Evolutionary conservation across 2,113 vertebrate genomes (phyloP).

Genomic region (Oncorhynchus kisutch): DNA sequence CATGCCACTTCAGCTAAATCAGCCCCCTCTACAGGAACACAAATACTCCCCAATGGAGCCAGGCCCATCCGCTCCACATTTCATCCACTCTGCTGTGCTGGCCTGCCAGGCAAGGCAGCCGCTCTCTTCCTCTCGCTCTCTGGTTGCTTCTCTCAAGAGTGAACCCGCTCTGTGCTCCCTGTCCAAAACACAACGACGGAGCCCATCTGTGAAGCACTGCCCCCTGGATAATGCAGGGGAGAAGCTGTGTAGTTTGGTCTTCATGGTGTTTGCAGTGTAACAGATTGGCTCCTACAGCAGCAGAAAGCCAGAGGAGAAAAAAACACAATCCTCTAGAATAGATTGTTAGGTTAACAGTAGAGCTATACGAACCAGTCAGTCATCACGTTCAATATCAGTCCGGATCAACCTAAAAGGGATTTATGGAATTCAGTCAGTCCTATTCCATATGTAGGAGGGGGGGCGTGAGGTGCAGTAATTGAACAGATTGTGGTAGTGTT

Average conservation of each 20-base stretch:
- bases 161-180: background rate
- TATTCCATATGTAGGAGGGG: too few species aligned
- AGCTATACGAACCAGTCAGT: background rate
- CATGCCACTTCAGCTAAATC: slow-evolving; percentile 34
- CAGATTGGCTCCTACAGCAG: background rate
- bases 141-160: background rate
- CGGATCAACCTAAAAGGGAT: background rate
- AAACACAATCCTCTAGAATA: background rate
- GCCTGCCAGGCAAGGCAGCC: slow-evolving; percentile 1
- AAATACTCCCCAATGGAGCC: slow-evolving; percentile 8
- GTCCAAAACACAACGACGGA: slow-evolving; percentile 16
- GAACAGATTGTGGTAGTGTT: slow-evolving; percentile 1
- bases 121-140: background rate
- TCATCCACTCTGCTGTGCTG: slow-evolving; percentile 10
- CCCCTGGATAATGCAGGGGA: slow-evolving; percentile 8
- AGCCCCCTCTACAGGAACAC: slow-evolving; percentile 18
- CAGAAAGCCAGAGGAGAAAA: background rate
- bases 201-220: slow-evolving; percentile 16
- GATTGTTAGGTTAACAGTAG: background rate
- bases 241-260: slow-evolving; percentile 4
- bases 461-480: too few species aligned
- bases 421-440: too few species aligned
- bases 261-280: slow-evolving; percentile 12
- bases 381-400: background rate
- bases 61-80: slow-evolving; percentile 14